phyloP scores from a whole-genome alignment of 2,113 vertebrate species.

The Mystacornis crossleyi region DNA sequence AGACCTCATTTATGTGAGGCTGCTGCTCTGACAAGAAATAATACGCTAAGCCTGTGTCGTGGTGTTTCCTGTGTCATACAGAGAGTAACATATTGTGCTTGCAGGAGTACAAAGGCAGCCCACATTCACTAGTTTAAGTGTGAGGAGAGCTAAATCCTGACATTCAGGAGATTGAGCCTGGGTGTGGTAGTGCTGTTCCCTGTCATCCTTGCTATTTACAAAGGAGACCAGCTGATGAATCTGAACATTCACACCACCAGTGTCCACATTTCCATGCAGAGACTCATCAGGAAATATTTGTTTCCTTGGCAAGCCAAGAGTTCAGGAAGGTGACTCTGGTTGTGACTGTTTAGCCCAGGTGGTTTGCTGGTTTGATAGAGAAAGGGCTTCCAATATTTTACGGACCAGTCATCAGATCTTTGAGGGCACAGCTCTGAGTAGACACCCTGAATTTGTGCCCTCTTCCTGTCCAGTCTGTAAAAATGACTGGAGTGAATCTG shows the following conservation, averaged over 20 bases:
- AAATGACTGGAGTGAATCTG: neutral
- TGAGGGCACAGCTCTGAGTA: neutral
- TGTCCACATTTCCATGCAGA: neutral
- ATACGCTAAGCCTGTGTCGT: neutral
- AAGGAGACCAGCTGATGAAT: neutral
- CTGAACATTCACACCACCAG: accelerated
- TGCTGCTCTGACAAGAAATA: neutral
- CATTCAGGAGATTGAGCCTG: neutral
- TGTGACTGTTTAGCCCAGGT: neutral
- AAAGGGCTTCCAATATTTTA: neutral
- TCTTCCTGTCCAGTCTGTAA: neutral
- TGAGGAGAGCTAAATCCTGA: neutral
- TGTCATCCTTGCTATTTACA: neutral
- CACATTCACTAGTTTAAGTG: neutral
- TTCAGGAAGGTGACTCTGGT: neutral
- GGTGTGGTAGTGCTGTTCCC: neutral
- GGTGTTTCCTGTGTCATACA: neutral
- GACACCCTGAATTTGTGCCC: neutral
- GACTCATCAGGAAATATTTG: neutral
- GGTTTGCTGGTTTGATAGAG: neutral
- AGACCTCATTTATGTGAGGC: neutral
- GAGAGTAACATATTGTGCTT: neutral
- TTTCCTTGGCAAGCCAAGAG: neutral
- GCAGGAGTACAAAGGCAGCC: neutral
- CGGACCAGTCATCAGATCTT: neutral